A percentile compares a stretch with the other conserved stretches of the same genome.
Evolutionary conservation across 2,888 invertebrate species (phyloP).

Genomic region (Penaeus monodon): DNA sequence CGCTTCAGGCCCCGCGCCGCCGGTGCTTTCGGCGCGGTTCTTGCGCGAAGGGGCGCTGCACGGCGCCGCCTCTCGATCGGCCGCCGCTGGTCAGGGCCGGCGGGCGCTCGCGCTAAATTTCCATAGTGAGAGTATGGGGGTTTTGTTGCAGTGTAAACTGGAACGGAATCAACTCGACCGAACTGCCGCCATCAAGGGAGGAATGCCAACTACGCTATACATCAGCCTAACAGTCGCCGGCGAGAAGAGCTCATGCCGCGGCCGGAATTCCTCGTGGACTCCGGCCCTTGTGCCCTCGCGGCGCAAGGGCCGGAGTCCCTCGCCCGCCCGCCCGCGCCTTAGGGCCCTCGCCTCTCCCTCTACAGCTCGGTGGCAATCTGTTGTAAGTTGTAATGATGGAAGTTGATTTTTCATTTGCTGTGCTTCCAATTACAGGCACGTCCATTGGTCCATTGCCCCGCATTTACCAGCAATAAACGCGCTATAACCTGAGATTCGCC

Average conservation of each 20-base stretch:
- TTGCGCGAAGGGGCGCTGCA: background rate
- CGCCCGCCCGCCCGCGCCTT: background rate
- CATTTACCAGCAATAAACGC: conserved; percentile 61
- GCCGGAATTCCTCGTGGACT: conserved; percentile 7
- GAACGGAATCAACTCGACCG: conserved; percentile 52
- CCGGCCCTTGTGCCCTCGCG: conserved; percentile 4
- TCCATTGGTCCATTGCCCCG: conserved; percentile 62
- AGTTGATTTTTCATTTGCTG: conserved; percentile 64
- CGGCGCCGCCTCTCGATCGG: too few species aligned
- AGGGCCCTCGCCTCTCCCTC: conserved; percentile 25
- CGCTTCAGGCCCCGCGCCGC: background rate
- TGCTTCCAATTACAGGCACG: conserved; percentile 62
- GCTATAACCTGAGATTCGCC: conserved; percentile 54
- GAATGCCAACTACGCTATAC: conserved; percentile 62
- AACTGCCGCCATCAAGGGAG: conserved; percentile 60
- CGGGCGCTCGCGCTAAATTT: too few species aligned
- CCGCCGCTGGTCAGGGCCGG: too few species aligned
- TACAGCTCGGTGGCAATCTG: conserved; percentile 54
- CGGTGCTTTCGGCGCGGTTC: background rate
- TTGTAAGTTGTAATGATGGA: conserved; percentile 64
- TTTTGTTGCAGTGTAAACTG: conserved; percentile 47
- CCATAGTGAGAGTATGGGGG: too few species aligned
- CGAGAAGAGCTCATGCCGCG: conserved; percentile 29
- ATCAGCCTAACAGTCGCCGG: conserved; percentile 59
- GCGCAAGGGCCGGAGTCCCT: conserved; percentile 12